Conservation (phyloP, 2,888 invertebrate genomes). For the Xanthostigma xanthostigma region DNA sequence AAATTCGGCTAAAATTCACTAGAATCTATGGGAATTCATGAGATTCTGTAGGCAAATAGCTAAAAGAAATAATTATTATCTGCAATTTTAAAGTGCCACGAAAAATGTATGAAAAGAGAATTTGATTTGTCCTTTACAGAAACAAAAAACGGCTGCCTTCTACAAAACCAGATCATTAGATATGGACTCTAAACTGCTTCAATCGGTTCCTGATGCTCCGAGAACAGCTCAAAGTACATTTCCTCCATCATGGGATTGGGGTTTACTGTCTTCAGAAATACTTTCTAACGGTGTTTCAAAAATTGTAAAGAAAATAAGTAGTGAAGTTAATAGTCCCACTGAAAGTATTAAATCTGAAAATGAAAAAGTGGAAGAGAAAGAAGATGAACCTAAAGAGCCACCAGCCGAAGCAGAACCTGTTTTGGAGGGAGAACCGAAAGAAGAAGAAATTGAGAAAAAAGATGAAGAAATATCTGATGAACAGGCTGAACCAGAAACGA, state of each 20-base stretch:
- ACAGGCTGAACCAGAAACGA: constrained; percentile 9
- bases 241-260: constrained; percentile 59
- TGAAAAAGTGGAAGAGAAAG: constrained; percentile 2
- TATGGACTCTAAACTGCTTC: constrained; percentile 55
- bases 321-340: constrained; percentile 2
- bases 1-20: not conserved
- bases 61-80: no score
- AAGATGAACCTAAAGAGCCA: constrained; percentile 7
- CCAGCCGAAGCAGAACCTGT: constrained; percentile 9
- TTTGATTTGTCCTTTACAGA: constrained; percentile 37
- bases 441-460: constrained; percentile 5
- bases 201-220: constrained; percentile 66
- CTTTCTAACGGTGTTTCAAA: constrained; percentile 17
- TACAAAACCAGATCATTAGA: constrained; percentile 64
- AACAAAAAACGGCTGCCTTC: constrained; percentile 66
- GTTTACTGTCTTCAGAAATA: constrained; percentile 36
- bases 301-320: constrained; percentile 15
- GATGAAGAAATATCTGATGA: constrained; percentile 7
- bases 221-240: constrained; percentile 56
- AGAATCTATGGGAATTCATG: no score
- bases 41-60: not conserved
- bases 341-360: not conserved
- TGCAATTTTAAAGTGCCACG: constrained; percentile 1
- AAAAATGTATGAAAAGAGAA: not conserved
- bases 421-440: constrained; percentile 6